A percentile compares a stretch with the other conserved stretches of the same genome.
phyloP scores from a whole-genome alignment of 2,797 vertebrate species.

The Tenualosa thibaudeaui region DNA sequence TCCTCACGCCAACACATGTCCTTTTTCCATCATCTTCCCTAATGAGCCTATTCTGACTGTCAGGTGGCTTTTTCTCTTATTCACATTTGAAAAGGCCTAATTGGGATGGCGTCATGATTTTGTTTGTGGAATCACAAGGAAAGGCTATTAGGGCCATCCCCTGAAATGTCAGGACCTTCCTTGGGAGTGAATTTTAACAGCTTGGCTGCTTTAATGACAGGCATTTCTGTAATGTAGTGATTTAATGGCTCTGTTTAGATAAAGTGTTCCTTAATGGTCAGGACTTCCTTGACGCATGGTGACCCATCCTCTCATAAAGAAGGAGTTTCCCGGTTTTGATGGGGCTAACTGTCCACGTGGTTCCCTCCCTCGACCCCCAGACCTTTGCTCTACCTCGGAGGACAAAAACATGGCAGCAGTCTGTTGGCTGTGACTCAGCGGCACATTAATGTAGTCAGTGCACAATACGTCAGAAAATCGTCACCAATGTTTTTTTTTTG shows the following conservation, averaged over 20 bases:
- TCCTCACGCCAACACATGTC: not conserved
- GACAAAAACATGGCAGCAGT: not conserved
- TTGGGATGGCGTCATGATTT: not conserved
- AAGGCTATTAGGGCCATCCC: not conserved
- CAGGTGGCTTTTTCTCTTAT: not conserved
- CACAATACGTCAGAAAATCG: not conserved
- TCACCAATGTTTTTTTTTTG: not conserved
- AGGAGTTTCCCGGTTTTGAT: not conserved
- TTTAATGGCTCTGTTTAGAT: constrained; percentile 35
- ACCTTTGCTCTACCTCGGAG: not conserved
- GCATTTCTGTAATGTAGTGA: constrained; percentile 17
- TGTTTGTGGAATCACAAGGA: constrained; percentile 26
- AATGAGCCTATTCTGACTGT: not conserved
- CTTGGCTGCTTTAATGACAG: constrained; percentile 34
- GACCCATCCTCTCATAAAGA: not conserved
- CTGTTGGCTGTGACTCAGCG: not conserved
- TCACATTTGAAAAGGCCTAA: not conserved
- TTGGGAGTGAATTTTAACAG: not conserved
- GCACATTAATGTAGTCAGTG: not conserved
- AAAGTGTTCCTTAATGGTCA: constrained; percentile 47
- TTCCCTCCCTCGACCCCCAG: not conserved
- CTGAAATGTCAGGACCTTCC: constrained; percentile 1
- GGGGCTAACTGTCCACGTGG: not conserved
- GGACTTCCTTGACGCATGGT: constrained; percentile 29
- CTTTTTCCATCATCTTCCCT: constrained; percentile 7